Base-by-base conservation (phyloP, 2,797 vertebrate genomes). In the Neopelma chrysocephalum region DNA sequence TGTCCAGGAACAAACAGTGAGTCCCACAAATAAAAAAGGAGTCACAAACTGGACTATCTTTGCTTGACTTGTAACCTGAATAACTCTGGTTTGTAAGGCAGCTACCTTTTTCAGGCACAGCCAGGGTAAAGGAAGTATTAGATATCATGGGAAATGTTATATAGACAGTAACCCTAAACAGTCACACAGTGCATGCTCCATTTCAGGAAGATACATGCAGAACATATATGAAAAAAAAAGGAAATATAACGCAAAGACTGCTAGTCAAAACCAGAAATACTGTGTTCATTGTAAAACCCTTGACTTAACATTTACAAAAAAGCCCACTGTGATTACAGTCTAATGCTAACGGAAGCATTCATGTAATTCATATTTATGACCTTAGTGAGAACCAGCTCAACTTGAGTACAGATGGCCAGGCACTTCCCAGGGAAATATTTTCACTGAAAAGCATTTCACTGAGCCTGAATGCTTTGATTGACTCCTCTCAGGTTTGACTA, bases 401-500 rank as follows among this genome's bases (percentile, higher is more conserved):
- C 31, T 64, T 48, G 32, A 68, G 32, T 82, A 75, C 89, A 94
- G 83, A 89, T 95, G 91, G 87, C 42, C 79, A 23, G 3, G 43
- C 4, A 94, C 71, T 93, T 92, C 72, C 42, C 45, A 78, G 38
- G 54, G 50, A 94, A 91, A 90, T 92, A 65, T 88, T 90, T 94
- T 88, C 47, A 56, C 80, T 91, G 51, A 92, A 87, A 89, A 88
- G 9, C 4, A 3, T 85, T 89, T 86, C 32, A 78, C 9, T 53
- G 60, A 50, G 23, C 34, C 32, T 78, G 22, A 83, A 75, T 72
- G 26, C 54, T 96, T 94, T 95, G 51, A 87, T 80, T 95, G 82
- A 90, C 61, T 95, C 64, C 61, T 94, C 32, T 90, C 61, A 94
- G 68, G 90, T 94, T 83, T 90, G 45, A 78, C 60, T 86, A 43